Base-by-base conservation (phyloP, 2,113 vertebrate genomes). In the Cryptotis parvus region DNA sequence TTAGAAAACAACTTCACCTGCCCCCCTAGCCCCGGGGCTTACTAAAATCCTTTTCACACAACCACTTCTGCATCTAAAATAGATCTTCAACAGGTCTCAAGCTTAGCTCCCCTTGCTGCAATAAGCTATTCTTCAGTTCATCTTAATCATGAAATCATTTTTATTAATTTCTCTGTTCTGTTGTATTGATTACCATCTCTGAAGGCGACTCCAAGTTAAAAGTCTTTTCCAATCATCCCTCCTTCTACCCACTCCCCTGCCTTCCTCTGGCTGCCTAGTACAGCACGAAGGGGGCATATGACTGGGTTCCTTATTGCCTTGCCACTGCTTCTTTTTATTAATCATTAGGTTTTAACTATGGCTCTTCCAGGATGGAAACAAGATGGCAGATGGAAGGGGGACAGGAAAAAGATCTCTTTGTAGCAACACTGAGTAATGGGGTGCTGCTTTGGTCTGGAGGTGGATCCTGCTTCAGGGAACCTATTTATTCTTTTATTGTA, bases 1-100 rank as follows among this genome's bases (percentile, higher is more conserved):
- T 87, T 73, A 87, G 35, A 84, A 86, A 74, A 70, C 73, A 76
- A 85, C 43, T 87, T 80, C 37, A 92, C 79, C 77, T 87, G 12
- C 68, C 15, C 8, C 4, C 27, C 26, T 20, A 16, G 41, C 27
- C 4, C 11, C 73, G 37, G 24, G 18, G 2, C 8, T 81, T 93
- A n/a, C 68, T 84, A 41, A 87, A 72, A 69, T 74, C 31, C 3
- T 31, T 41, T 76, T 61, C 49, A n/a, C 39, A 10, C 3, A 90
- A 41, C 45, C 12, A 6, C 45, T 84, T 31, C 58, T 61, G 27
- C 55, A 76, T 33, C 26, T 29, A 65, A 65, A 29, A 29, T 27
- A 11, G 11, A 31, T 65, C 63, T 65, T 65, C 26, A 31, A 65
- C 55, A 72, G 84, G 52, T 45, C 41, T 31, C 72, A 6, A 14